Evolutionary conservation across 2,113 vertebrate genomes (phyloP), one percentile per base, ranked within the genome.

Genomic region (Arenaria interpres): DNA sequence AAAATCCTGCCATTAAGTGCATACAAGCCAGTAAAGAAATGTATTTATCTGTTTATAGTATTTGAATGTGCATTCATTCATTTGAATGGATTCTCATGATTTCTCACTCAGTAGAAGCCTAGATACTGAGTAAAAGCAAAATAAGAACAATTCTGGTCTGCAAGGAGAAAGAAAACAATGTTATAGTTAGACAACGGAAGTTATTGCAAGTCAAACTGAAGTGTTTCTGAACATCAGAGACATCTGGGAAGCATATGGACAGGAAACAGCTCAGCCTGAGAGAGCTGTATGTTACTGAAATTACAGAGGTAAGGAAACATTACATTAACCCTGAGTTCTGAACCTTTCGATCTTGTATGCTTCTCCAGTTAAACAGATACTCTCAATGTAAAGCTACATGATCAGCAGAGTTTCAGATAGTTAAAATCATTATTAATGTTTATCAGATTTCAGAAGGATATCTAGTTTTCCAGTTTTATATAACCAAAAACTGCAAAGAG

Each of bases 211-310:
- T 30, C 62, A 74, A 83, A 62, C 43, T 33, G 54, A 76, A 93
- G 60, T 18, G 85, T 77, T 94, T 41, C 51, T 94, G 95, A 85
- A 43, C 80, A 86, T 35, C 82, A 83, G 76, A 83, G 63, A 72
- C 96, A 96, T 84, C 51, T 94, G 97, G 96, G 91, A 51, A 92
- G 93, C 97, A 93, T 74, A 85, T 67, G 97, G 74, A 24, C 88
- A 96, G 96, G 84, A 73, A 92, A 48, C 57, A 76, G 84, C 82
- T 82, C 93, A 90, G 94, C 57, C 95, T 90, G 89, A 82, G 85
- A 67, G 85, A 67, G 82, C 13, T 93, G 80, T 46, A 68, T 19
- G 73, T 60, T 86, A 83, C 91, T 78, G 82, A 63, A 74, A 57
- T 21, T 83, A 20, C 87, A 89, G 75, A 85, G 96, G 78, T 33